Base-by-base conservation (phyloP, 2,888 invertebrate species). In the Ernsta delagoae region DNA sequence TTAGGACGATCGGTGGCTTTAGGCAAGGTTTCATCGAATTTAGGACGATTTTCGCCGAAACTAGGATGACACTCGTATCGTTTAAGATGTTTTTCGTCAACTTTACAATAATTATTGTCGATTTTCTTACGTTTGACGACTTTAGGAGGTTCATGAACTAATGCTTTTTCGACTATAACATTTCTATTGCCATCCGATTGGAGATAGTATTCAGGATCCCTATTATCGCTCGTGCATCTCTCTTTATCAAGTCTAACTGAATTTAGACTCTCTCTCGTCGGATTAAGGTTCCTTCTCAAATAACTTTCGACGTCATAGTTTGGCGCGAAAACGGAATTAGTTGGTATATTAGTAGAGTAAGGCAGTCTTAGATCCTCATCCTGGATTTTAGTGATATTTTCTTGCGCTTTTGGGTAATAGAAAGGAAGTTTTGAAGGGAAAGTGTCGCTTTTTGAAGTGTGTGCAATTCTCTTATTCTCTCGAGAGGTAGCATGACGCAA, bases 281-380 rank as follows among this genome's bases (percentile, higher is more conserved):
- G 84, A 70, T 92, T 92, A 0, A 93, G 71, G 67, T 93, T 92
- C 63, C 79, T 86, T 69, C 92, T 80, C 4, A 93, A 70, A 70
- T 93, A 93, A 1, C 79, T 85, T 24, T 93, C 91, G 0, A 93
- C 89, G 66, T 92, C 92, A 53, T 92, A 92, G 48, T 89, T 89
- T 0, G 82, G 79, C 9, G 90, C 87, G 70, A 92, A 92, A 5
- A 90, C 79, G 0, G 90, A 88, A 59, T 82, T 87, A 1, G 91
- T 89, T 0, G 94, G 92, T 71, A 94, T 90, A 73, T 94, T 94
- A 4, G 86, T 86, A 0, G 93, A 90, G 72, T 86, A 90, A 0
- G 87, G 83, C 71, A 83, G 84, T 62, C 84, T 79, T 3, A 1
- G 39, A 1, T 39, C 39, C 11, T 73, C 11, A 53, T 70, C 34